Base-by-base conservation (phyloP, 2,888 invertebrate species). In the Ormyrus nitidulus region DNA sequence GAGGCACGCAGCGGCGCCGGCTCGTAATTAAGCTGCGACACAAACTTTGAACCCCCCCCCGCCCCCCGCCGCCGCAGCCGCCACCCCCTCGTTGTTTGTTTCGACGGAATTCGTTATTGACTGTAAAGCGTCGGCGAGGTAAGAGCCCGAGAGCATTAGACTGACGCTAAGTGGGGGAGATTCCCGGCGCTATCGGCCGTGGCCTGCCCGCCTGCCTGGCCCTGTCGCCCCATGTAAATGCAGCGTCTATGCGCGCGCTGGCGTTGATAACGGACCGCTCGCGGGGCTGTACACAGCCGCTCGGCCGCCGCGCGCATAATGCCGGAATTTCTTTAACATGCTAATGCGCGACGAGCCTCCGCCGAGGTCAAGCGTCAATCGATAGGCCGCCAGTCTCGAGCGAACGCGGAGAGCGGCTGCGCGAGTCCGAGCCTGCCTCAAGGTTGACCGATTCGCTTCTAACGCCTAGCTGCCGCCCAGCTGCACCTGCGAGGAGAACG, bases 261-360 rank as follows among this genome's bases (percentile, higher is more conserved):
- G n/a, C 54, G 54, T 56, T 56, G 56, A 56, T 69, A 44, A 19
- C 13, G 48, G 1, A 1, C 19, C n/a, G n/a, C n/a, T n/a, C n/a
- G n/a, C n/a, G n/a, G n/a, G n/a, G n/a, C n/a, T n/a, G n/a, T n/a
- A n/a, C n/a, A n/a, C n/a, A n/a, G 1, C 19, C 19, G 19, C 19
- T 19, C 19, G 19, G 19, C 19, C 19, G 19, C 69, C 19, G 19
- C 13, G 53, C 13, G 51, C 51, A 72, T 72, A 64, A 58, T 66
- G 58, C 58, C 66, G 74, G 74, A 66, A 74, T 74, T 74, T 74
- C 74, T 74, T 74, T 66, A 48, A 65, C 49, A 11, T 5, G 49
- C 53, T 6, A 8, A 72, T 54, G 56, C 56, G 51, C 68, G 19
- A 19, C 19, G 19, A 19, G 19, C 19, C 19, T 19, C 19, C 19